Evolutionary conservation across 1,140 invertebrate genomes (phyloP).

Genomic region (Nasonia vitripennis): DNA sequence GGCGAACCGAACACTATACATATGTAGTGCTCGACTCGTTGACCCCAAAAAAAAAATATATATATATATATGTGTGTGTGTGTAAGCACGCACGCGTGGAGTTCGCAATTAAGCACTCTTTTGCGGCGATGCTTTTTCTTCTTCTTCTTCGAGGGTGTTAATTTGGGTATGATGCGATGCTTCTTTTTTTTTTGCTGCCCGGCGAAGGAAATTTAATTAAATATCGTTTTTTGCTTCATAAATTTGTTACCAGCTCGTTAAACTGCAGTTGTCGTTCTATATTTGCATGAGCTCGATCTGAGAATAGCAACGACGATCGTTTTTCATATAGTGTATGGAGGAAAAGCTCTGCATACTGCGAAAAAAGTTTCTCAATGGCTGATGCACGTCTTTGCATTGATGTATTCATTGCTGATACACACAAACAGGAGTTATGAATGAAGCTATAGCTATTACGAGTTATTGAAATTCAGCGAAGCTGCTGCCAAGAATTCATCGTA

Average conservation of each 20-base stretch:
- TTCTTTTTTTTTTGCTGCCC: not conserved
- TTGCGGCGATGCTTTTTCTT: not conserved
- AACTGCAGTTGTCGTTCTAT: not conserved
- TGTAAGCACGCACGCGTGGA: not conserved
- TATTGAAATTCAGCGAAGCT: constrained; percentile 13
- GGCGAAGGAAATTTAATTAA: not conserved
- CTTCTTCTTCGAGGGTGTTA: constrained; percentile 12
- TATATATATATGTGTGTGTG: no score
- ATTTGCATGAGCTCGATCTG: not conserved
- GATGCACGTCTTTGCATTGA: not conserved
- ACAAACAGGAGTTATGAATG: not conserved
- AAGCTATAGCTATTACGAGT: constrained; percentile 21
- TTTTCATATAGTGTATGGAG: not conserved
- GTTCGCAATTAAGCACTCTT: constrained; percentile 30
- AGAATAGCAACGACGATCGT: not conserved
- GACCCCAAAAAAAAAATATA: constrained; percentile 21
- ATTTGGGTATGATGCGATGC: not conserved
- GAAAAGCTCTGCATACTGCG: not conserved
- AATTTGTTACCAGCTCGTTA: not conserved
- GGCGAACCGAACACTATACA: not conserved
- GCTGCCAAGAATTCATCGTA: not conserved
- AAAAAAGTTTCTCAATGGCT: not conserved
- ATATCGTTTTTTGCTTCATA: not conserved
- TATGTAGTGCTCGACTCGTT: not conserved
- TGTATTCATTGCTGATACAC: not conserved